Base-by-base conservation (phyloP, 2,113 vertebrate genomes). In the Hylia prasina region DNA sequence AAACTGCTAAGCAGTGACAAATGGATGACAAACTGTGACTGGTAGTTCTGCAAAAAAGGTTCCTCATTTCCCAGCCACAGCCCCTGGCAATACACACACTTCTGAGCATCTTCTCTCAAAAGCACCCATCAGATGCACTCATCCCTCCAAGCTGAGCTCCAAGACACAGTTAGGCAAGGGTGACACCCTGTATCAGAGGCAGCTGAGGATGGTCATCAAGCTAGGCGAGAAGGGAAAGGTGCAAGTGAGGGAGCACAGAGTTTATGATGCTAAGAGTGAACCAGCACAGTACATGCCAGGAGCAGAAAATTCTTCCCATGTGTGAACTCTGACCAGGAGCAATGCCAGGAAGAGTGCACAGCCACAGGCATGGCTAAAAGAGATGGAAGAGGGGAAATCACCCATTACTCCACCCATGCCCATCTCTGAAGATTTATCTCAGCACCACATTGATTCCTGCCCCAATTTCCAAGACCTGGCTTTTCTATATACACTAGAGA, bases 1-100 rank as follows among this genome's bases (percentile, higher is more conserved):
- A 56, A 39, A 42, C 48, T 82, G 48, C 60, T 82, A 3, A 94
- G 39, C 0, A 7, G 87, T 75, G 83, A 92, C 18, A 18, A 92
- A 94, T 22, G 2, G 2, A 81, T 78, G 53, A 95, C 82, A 94
- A 90, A 91, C 9, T n/a, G 24, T 60, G 73, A 73, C 63, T 69
- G 75, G 69, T 25, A 80, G 78, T 30, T 90, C 91, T 91, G 54
- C 79, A 86, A 77, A 95, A 80, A 77, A 71, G 42, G 60, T 73
- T 85, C 64, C 64, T 42, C 4, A 2, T 47, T 35, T 89, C 73
- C 56, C 8, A 2, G 39, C 51, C 79, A 61, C 75, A 78, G 73
- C 21, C 73, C 15, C 54, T 24, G 65, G 70, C 80, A 58, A 86
- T 5, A 65, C 1, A 47, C 42, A 63, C 61, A 22, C 45, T 82